phyloP scores from a whole-genome alignment of 2,888 invertebrate species.

The Drosophila acutilabella region DNA sequence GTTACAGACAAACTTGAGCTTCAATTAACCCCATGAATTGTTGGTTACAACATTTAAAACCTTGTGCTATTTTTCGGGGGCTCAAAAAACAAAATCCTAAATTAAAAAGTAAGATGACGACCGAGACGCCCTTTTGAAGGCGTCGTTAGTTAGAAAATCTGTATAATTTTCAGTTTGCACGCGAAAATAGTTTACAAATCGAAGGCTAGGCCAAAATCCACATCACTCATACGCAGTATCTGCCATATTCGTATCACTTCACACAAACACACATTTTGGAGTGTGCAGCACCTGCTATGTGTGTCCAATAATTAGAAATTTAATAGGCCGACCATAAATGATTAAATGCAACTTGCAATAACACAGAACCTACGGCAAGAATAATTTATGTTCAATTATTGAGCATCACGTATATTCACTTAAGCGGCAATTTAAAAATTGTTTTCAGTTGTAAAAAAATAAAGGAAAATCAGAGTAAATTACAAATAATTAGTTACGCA shows the following conservation, averaged over 20 bases:
- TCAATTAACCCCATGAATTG: slow-evolving; percentile 57
- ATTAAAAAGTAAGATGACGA: slow-evolving; percentile 34
- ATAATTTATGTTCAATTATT: slow-evolving; percentile 52
- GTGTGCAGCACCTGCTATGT: slow-evolving; percentile 12
- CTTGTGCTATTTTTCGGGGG: slow-evolving; percentile 40
- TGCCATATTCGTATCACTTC: slow-evolving; percentile 45
- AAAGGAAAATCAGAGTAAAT: slow-evolving; percentile 70
- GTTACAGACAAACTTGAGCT: slow-evolving; percentile 2
- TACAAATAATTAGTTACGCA: slow-evolving; percentile 73
- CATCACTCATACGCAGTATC: slow-evolving; percentile 69
- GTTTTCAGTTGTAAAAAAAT: slow-evolving; percentile 8
- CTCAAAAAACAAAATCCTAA: slow-evolving; percentile 25
- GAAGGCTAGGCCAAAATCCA: slow-evolving; percentile 32
- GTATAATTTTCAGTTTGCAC: slow-evolving; percentile 75
- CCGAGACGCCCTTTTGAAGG: not conserved
- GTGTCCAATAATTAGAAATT: slow-evolving; percentile 63
- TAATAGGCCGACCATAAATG: slow-evolving; percentile 65
- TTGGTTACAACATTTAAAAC: slow-evolving; percentile 20
- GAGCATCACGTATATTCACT: slow-evolving; percentile 61
- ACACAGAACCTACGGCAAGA: slow-evolving; percentile 7
- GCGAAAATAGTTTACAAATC: slow-evolving; percentile 68
- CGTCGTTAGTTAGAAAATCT: slow-evolving; percentile 48
- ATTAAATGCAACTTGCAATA: slow-evolving; percentile 49
- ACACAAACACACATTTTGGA: slow-evolving; percentile 4
- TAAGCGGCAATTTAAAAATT: slow-evolving; percentile 53